A percentile compares a stretch with the other conserved stretches of the same genome.
Evolutionary conservation across 2,797 vertebrate species (phyloP).

Genomic region (Hydrophis major): DNA sequence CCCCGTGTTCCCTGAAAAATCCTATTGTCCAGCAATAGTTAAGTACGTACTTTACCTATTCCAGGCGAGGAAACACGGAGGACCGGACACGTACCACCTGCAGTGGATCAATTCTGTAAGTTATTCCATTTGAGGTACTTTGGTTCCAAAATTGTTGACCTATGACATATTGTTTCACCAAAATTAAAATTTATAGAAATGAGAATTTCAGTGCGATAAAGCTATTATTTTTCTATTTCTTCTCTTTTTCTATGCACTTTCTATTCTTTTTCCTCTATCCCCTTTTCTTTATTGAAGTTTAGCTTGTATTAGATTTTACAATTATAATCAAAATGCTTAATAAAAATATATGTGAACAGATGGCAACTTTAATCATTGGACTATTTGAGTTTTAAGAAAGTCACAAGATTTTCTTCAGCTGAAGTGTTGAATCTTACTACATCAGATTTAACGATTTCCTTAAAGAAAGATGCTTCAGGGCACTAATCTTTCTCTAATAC

Average conservation of each 20-base stretch:
- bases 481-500: constrained; percentile 28
- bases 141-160: not conserved
- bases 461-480: constrained; percentile 19
- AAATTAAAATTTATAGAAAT: not conserved
- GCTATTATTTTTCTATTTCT: not conserved
- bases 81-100: too few species aligned
- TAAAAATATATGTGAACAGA: not conserved
- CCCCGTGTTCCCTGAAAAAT: too few species aligned
- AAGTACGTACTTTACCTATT: too few species aligned
- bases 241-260: not conserved
- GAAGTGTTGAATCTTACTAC: not conserved
- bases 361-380: not conserved
- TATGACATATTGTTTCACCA: not conserved
- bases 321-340: not conserved
- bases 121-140: not conserved
- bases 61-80: too few species aligned
- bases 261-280: not conserved
- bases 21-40: too few species aligned
- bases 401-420: not conserved
- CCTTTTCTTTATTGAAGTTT: not conserved
- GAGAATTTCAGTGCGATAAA: not conserved
- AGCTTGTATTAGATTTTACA: not conserved
- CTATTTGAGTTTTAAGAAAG: not conserved
- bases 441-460: not conserved
- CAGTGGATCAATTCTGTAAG: not conserved